Conservation (phyloP, 2,113 vertebrate genomes). For the Rhegmatorhina hoffmannsi region DNA sequence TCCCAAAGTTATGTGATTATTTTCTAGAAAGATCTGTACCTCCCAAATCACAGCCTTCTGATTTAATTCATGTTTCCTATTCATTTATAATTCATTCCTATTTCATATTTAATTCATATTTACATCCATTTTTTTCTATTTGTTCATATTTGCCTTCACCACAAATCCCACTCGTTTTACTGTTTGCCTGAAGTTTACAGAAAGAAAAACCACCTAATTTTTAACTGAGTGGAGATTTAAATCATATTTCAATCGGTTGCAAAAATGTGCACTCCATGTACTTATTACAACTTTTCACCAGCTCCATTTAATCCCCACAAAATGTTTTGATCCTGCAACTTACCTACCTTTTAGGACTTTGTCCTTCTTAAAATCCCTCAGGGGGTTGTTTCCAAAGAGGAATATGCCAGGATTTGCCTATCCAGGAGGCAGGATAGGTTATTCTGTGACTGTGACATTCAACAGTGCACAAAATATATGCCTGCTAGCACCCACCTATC, state of each 20-base stretch:
- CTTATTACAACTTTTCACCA: background rate
- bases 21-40: background rate
- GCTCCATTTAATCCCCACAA: background rate
- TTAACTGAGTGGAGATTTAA: background rate
- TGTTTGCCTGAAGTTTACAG: background rate
- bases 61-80: background rate
- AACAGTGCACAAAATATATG: background rate
- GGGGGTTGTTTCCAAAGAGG: background rate
- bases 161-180: background rate
- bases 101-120: background rate
- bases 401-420: background rate
- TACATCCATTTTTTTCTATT: background rate
- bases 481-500: background rate
- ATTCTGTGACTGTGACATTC: background rate
- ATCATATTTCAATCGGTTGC: rapidly evolving
- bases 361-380: background rate
- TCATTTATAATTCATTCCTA: background rate
- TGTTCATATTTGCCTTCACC: background rate
- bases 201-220: background rate
- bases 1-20: background rate
- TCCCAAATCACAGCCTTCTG: background rate
- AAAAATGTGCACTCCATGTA: background rate
- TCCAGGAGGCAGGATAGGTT: background rate
- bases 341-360: background rate
- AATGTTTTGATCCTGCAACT: background rate